A percentile compares a stretch with the other conserved stretches of the same genome.
Conservation (phyloP, 2,113 vertebrate species). For the Crotophaga sulcirostris region DNA sequence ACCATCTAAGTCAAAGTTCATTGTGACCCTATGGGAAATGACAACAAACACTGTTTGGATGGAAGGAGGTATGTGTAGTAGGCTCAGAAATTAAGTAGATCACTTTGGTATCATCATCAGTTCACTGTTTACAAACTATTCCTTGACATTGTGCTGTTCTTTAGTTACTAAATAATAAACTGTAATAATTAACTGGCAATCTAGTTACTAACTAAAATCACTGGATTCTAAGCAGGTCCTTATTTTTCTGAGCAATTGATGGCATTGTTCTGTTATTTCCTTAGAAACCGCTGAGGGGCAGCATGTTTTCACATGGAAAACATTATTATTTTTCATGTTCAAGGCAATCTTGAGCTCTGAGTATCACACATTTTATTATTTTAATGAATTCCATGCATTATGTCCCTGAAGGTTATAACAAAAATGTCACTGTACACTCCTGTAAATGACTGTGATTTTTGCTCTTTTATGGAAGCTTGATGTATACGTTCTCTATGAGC, state of each 20-base stretch:
- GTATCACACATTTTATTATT: not conserved
- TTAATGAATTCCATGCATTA: not conserved
- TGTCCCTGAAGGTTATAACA: not conserved
- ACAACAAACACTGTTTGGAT: not conserved
- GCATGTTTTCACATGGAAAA: slow-evolving; percentile 32
- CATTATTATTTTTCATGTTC: not conserved
- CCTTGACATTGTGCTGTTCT: not conserved
- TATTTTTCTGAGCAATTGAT: not conserved
- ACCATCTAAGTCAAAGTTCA: not conserved
- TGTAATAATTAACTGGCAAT: not conserved
- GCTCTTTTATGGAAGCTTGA: not conserved
- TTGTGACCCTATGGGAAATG: not conserved
- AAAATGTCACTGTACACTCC: not conserved
- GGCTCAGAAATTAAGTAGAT: not conserved
- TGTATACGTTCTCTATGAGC: not conserved
- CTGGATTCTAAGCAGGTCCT: not conserved
- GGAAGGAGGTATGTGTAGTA: not conserved
- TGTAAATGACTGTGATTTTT: not conserved
- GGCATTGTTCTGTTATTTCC: not conserved
- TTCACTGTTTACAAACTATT: not conserved
- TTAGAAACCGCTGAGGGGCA: not conserved
- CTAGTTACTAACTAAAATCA: not conserved
- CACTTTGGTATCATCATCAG: not conserved
- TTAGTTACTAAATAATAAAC: not conserved
- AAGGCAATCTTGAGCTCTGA: not conserved